These are phyloP conservation scores for Xenentodon cancila DNA, from an alignment of 2,797 vertebrate species.

Conservation along the genomic window DNA sequence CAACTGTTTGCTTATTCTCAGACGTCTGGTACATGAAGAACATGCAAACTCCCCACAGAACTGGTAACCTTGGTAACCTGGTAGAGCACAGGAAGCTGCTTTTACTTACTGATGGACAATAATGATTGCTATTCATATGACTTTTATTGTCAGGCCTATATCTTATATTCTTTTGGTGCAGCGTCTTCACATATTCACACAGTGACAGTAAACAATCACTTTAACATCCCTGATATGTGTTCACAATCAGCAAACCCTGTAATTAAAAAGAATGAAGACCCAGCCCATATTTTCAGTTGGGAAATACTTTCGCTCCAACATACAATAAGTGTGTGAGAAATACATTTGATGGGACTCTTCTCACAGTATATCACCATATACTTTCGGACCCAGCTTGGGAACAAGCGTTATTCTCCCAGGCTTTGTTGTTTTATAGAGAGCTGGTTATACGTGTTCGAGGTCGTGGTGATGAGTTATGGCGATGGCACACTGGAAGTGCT, in stretches of 20 bases:
- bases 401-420: constrained; percentile 70
- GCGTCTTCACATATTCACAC: constrained; percentile 34
- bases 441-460: constrained; percentile 34
- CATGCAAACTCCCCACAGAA: no score
- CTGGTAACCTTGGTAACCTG: no score
- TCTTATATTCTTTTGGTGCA: background rate
- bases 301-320: constrained; percentile 46
- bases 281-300: constrained; percentile 44
- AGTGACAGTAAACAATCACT: constrained; percentile 53
- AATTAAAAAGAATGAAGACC: constrained; percentile 27
- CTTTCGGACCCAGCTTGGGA: constrained; percentile 62
- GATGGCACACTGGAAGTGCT: constrained; percentile 58
- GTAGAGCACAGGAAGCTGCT: no score
- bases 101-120: no score
- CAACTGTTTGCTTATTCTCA: no score
- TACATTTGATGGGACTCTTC: constrained; percentile 65
- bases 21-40: no score
- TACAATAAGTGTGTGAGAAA: constrained; percentile 67
- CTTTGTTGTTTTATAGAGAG: constrained; percentile 51
- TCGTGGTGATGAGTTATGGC: constrained; percentile 60
- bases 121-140: constrained; percentile 6
- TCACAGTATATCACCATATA: constrained; percentile 76
- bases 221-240: constrained; percentile 35
- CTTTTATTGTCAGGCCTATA: constrained; percentile 15
- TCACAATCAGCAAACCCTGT: constrained; percentile 52